Evolutionary conservation across 2,888 invertebrate species (phyloP), one percentile per base, ranked within the genome.

Genomic region (Elegia similella): DNA sequence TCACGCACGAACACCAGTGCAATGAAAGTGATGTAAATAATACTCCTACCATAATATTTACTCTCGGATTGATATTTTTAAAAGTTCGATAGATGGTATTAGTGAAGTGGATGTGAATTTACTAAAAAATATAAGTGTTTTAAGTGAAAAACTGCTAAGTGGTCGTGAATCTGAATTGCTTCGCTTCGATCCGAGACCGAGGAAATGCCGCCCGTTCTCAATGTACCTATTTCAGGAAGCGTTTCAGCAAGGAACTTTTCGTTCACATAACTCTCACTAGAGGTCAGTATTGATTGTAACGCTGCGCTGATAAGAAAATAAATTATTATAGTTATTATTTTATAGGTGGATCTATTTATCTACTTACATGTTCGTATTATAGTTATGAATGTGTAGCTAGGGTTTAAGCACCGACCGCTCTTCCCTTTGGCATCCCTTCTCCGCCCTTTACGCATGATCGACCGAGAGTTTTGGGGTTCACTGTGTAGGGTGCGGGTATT

Each of bases 401-500:
- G 76, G 88, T 89, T 90, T 86, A 87, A 88, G 79, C 85, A 86
- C 85, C 87, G 86, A 81, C 84, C 73, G 80, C 80, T 82, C 86
- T 87, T 89, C 88, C 87, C 88, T 88, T 86, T 79, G 81, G 80
- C 89, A 91, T 89, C 90, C 91, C 90, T 89, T 89, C 88, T 87
- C 84, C 83, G 86, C 88, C 89, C 88, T 90, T 87, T 90, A 91
- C 91, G 92, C 90, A 88, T 90, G 90, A 92, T 91, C 91, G 90
- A 89, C 89, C 91, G 86, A 78, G 80, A 84, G 85, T 88, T 90
- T 88, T 86, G 86, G 89, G 90, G 89, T 86, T 87, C 85, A 78
- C 75, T 77, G 72, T 78, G 77, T 82, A 86, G 87, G 88, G 86
- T 86, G 86, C 86, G 84, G 72, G 80, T 74, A 74, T 68, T 70